A percentile compares a stretch with the other conserved stretches of the same genome.
Evolutionary conservation across 2,113 vertebrate genomes (phyloP).

Genomic region (Platichthys stellatus): DNA sequence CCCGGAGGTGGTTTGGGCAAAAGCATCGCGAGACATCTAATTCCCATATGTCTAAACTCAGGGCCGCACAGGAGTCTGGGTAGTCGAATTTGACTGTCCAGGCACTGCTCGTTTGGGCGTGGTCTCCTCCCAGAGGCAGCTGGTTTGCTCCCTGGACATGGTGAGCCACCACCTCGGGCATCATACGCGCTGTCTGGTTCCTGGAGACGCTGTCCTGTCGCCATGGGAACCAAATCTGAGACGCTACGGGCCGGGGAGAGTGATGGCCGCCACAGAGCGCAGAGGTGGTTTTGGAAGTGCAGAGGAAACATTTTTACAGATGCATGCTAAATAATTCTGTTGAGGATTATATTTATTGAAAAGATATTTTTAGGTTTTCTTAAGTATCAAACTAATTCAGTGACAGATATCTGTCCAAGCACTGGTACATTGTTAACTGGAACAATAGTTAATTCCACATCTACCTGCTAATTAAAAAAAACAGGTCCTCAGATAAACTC

Average conservation of each 20-base stretch:
- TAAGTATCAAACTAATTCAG: too few relatives aligned
- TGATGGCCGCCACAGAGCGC: conserved; percentile 76
- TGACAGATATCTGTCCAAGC: too few relatives aligned
- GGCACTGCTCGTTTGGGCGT: conserved; percentile 4
- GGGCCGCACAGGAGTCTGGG: conserved; percentile 77
- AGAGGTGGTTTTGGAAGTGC: conserved; percentile 65
- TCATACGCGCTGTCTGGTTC: conserved; percentile 69
- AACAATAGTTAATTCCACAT: too few relatives aligned
- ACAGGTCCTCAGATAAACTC: too few relatives aligned
- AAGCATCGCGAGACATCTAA: neutral
- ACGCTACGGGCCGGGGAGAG: conserved; percentile 85
- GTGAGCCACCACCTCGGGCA: conserved; percentile 75
- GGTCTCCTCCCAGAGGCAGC: conserved; percentile 69
- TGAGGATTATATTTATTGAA: too few relatives aligned
- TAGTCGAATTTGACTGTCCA: conserved; percentile 84
- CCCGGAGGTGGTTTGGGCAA: too few relatives aligned
- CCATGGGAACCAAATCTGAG: conserved; percentile 82
- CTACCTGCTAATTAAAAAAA: too few relatives aligned
- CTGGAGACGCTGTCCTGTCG: conserved; percentile 89
- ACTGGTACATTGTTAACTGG: too few relatives aligned
- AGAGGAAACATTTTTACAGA: too few relatives aligned
- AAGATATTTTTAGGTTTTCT: too few relatives aligned
- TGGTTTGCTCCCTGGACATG: conserved; percentile 82
- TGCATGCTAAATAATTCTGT: too few relatives aligned
- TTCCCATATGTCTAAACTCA: conserved; percentile 54